Base-by-base conservation (phyloP, 2,113 vertebrate species). In the Gobiocypris rarus region DNA sequence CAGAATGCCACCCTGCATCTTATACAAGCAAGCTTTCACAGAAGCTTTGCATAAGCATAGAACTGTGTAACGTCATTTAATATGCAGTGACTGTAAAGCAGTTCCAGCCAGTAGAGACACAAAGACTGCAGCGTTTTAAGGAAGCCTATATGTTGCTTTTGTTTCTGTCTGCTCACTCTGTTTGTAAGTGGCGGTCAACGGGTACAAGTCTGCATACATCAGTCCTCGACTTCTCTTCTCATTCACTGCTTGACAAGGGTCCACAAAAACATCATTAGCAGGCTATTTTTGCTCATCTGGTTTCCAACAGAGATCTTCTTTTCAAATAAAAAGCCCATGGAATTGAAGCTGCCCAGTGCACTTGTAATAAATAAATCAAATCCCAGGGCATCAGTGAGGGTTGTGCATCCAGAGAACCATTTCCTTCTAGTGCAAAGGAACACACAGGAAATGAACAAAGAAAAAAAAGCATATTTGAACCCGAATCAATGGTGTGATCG, bases 251-350 rank as follows among this genome's bases (percentile, higher is more conserved):
- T 41, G 31, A 82, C 48, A 70, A 82, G 17, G 3, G 28, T 48
- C 28, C 45, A 81, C 63, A 24, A 82, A 70, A 70, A 70, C 65
- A 54, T 82, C 22, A 82, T 82, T 54, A 38, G 74, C 56, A 74
- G 38, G 38, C 31, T 78, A 80, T 83, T 71, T 83, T 83, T 61
- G 84, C 56, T 73, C 24, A n/a, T 86, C 74, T 83, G 74, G 75
- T 80, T 73, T 63, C 85, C 75, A 79, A 63, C 31, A 48, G 81
- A 79, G 65, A 84, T 31, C 75, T 79, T 52, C 43, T 67, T 75
- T 75, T 84, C 45, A 83, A 79, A 73, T 58, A 81, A 80, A 73
- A 83, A 63, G 56, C 63, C 75, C 24, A 63, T 80, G 41, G 56
- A 73, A 45, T 45, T 45, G 56, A 79, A 69, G 67, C 48, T 82